Conservation (phyloP, 92 coral and sea anemone genomes). For the Blastomussa wellsi region DNA sequence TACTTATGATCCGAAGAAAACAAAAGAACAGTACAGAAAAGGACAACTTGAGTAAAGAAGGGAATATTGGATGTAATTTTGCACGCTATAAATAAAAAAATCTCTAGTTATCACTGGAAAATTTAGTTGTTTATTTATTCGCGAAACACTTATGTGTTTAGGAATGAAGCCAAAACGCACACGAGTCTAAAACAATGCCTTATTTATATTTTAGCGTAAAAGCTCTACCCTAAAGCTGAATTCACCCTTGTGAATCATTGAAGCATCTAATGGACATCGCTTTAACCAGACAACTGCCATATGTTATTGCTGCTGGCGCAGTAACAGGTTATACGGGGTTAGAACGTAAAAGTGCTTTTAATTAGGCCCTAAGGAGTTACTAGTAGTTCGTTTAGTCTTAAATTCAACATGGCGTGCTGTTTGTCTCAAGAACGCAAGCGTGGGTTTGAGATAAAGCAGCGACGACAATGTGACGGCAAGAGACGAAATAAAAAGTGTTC, state of each 20-base stretch:
- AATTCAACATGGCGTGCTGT: neutral
- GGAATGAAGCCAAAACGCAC: slow-evolving; percentile 12
- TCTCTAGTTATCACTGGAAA: neutral
- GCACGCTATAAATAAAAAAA: neutral
- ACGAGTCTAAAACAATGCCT: neutral
- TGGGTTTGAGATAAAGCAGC: neutral
- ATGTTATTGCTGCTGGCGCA: slow-evolving; percentile 34
- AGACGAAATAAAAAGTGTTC: neutral
- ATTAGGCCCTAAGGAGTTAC: slow-evolving; percentile 17
- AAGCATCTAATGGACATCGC: slow-evolving; percentile 7
- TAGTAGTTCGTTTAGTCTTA: slow-evolving; percentile 12
- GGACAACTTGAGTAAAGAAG: neutral
- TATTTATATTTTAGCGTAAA: neutral
- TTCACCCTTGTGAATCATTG: neutral
- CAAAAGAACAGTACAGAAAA: neutral
- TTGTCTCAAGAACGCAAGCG: neutral
- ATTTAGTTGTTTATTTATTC: neutral
- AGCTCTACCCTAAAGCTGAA: neutral
- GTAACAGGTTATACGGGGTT: neutral
- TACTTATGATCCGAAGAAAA: neutral
- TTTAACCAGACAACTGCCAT: slow-evolving; percentile 8
- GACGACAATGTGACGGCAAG: neutral
- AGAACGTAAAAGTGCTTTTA: neutral
- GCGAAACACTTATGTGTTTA: neutral
- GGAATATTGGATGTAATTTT: neutral